Base-by-base conservation (phyloP, 1,140 invertebrate genomes). In the Lamellibrachia luymesi region DNA sequence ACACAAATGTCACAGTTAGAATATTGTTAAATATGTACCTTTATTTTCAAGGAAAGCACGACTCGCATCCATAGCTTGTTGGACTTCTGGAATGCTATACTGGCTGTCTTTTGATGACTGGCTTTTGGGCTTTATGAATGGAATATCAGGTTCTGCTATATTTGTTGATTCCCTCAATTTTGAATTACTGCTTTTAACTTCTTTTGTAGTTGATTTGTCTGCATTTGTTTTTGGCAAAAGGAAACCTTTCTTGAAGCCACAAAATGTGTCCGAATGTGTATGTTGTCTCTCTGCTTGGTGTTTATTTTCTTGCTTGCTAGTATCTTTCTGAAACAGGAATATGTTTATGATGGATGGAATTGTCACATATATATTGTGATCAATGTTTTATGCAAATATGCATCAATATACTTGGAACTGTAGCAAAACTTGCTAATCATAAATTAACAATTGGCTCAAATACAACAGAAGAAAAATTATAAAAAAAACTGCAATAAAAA, bases 231-330 rank as follows among this genome's bases (percentile, higher is more conserved):
- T 93, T 92, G 94, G 94, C 94, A 94, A 95, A 38, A 95, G 91
- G 92, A 95, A 95, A 6, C 95, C 95, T 93, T 95, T 95, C 93
- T 95, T 95, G 93, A 95, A 93, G 49, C 95, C 95, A 91, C 94
- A 94, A 94, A 95, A 95, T 10, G 50, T 38, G 25, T 80, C 52
- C 92, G 93, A 13, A n/a, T 49, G 13, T 17, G 64, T 80, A 22
- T 80, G 7, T 22, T 8, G 13, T 80, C 13, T 80, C 64, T 91
- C 49, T 13, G 90, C 56, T 91, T 89, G n/a, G 56, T 89, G n/a
- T 56, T 50, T 56, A 90, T 56, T 92, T 92, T 50, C 64, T 92
- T 92, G 51, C 50, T 92, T 92, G 50, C 80, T 52, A n/a, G 50
- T 51, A n/a, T 49, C 10, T 13, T 13, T 17, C 64, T 80, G 38